phyloP scores from a whole-genome alignment of 64 coral and sea anemone genomes.

The Montipora sp. region DNA sequence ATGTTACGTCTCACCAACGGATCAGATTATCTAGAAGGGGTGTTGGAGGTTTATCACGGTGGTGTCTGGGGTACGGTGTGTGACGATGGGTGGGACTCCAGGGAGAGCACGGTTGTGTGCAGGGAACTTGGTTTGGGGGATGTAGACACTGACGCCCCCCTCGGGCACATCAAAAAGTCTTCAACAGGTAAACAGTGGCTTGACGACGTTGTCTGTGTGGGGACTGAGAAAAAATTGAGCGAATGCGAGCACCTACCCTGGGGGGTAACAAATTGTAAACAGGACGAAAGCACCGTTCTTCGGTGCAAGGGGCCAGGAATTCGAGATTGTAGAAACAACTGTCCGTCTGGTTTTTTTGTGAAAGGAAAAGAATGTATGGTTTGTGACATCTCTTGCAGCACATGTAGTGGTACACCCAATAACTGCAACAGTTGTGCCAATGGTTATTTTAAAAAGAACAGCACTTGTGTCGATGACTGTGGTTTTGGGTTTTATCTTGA shows the following conservation, averaged over 20 bases:
- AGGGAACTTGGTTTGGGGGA: slow-evolving; percentile 38
- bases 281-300: slow-evolving; percentile 56
- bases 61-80: slow-evolving; percentile 91
- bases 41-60: slow-evolving; percentile 70
- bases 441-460: slow-evolving; percentile 51
- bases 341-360: slow-evolving; percentile 48
- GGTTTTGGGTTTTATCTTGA: slow-evolving; percentile 51
- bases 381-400: slow-evolving; percentile 50
- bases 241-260: slow-evolving; percentile 44
- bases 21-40: slow-evolving; percentile 80
- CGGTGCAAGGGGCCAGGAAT: slow-evolving; percentile 66
- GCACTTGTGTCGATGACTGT: slow-evolving; percentile 61
- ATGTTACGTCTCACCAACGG: slow-evolving; percentile 78
- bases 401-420: slow-evolving; percentile 19
- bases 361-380: slow-evolving; percentile 25
- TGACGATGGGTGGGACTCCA: slow-evolving; percentile 77
- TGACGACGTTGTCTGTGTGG: slow-evolving; percentile 63
- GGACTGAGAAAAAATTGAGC: slow-evolving; percentile 25
- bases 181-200: slow-evolving; percentile 61
- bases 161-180: slow-evolving; percentile 2
- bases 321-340: slow-evolving; percentile 27
- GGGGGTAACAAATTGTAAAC: slow-evolving; percentile 60
- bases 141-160: background rate
- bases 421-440: slow-evolving; percentile 36
- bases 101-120: slow-evolving; percentile 64